Conservation (phyloP, 2,797 vertebrate genomes). For the Crenuchus spilurus region DNA sequence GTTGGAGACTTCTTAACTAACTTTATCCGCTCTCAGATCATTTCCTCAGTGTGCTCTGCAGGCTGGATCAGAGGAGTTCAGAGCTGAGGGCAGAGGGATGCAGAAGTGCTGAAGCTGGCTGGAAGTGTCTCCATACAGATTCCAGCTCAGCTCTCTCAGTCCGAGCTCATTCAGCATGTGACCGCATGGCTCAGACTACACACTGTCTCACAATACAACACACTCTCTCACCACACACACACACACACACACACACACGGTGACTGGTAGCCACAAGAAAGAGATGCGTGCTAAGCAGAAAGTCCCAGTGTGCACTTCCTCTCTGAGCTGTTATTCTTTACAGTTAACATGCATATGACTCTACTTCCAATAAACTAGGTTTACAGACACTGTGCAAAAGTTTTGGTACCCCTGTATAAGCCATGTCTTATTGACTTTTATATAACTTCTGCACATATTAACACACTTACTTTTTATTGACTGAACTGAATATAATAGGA, state of each 20-base stretch:
- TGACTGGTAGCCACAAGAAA: not conserved
- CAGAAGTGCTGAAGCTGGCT: not conserved
- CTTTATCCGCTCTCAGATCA: conserved; percentile 38
- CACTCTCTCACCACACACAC: not conserved
- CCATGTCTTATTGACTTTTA: too few relatives aligned
- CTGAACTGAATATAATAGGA: too few relatives aligned
- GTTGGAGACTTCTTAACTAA: conserved; percentile 34
- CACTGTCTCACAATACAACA: not conserved
- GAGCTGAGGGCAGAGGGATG: conserved; percentile 52
- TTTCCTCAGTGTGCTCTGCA: not conserved
- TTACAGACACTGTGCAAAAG: too few relatives aligned
- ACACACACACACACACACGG: not conserved
- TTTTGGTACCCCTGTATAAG: too few relatives aligned
- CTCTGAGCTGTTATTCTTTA: too few relatives aligned
- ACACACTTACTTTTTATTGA: too few relatives aligned
- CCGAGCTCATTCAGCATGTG: conserved; percentile 9
- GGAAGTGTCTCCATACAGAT: conserved; percentile 28
- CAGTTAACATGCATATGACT: too few relatives aligned
- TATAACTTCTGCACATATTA: too few relatives aligned
- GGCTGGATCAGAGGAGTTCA: conserved; percentile 52
- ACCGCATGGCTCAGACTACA: conserved; percentile 18
- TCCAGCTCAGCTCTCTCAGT: conserved; percentile 63
- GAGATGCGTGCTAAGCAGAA: too few relatives aligned
- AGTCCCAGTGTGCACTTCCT: too few relatives aligned
- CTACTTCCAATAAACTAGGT: too few relatives aligned